Conservation (phyloP, 2,797 vertebrate genomes). For the Saxicola maurus region DNA sequence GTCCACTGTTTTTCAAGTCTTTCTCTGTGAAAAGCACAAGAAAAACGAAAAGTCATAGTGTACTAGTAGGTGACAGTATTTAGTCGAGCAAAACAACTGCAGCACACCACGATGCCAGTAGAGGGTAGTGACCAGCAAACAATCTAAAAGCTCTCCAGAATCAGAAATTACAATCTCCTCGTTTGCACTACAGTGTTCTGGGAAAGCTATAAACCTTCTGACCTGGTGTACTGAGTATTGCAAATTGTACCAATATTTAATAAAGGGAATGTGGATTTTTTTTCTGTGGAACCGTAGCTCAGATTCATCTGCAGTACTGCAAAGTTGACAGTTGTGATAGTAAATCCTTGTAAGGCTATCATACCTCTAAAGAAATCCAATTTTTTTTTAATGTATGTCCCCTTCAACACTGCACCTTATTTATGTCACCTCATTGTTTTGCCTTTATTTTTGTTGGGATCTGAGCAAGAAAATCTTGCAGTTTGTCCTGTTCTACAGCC, state of each 20-base stretch:
- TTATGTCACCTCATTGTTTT: neutral
- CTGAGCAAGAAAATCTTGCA: constrained; percentile 76
- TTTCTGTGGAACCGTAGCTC: neutral
- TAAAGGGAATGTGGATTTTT: neutral
- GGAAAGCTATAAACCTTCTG: neutral
- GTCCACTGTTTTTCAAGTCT: neutral
- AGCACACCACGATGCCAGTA: neutral
- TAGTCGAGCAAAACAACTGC: neutral
- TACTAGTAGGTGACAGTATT: fast-evolving
- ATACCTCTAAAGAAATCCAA: neutral
- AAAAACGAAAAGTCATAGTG: neutral
- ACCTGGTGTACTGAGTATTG: neutral
- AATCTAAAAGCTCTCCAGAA: neutral
- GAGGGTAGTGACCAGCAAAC: constrained; percentile 15
- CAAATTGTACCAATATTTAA: neutral
- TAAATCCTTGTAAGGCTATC: neutral
- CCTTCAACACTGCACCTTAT: neutral
- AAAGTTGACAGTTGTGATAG: neutral
- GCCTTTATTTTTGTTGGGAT: constrained; percentile 87
- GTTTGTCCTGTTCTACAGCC: constrained; percentile 79
- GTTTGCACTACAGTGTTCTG: neutral
- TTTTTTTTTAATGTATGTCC: fast-evolving
- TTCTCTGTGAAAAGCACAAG: neutral
- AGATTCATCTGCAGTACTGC: neutral
- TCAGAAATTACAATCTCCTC: neutral